phyloP scores from a whole-genome alignment of 2,797 vertebrate genomes.

The Siniperca obscura region DNA sequence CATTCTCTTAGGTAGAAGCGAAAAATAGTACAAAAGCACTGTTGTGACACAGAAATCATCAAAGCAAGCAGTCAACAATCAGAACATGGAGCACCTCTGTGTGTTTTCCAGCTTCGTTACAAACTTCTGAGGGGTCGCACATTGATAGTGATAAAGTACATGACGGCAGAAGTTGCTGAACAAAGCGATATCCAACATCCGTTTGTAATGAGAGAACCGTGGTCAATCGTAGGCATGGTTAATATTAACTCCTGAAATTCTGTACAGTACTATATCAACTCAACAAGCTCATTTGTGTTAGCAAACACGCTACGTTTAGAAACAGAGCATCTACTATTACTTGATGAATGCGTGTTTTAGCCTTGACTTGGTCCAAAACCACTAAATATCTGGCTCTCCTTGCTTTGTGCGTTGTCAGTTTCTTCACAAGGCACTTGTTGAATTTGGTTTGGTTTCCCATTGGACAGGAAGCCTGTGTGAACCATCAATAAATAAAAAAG shows the following conservation, averaged over 20 bases:
- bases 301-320: not conserved
- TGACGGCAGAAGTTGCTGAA: not conserved
- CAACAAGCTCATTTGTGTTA: not conserved
- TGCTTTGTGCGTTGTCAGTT: not conserved
- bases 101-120: not conserved
- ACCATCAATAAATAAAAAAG: not conserved
- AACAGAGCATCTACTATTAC: too few relatives aligned
- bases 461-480: not conserved
- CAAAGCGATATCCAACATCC: not conserved
- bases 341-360: not conserved
- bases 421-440: not conserved
- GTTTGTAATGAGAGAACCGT: not conserved
- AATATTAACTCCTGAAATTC: not conserved
- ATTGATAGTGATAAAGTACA: not conserved
- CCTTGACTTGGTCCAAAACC: not conserved
- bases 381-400: not conserved
- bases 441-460: not conserved
- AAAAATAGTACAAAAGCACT: not conserved
- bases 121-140: not conserved
- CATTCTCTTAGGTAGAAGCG: not conserved
- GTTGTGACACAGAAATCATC: not conserved
- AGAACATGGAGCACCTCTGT: not conserved
- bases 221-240: not conserved
- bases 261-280: not conserved
- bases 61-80: not conserved